Evolutionary conservation across 2,888 invertebrate species (phyloP).

Genomic region (Nomada lathburiana): DNA sequence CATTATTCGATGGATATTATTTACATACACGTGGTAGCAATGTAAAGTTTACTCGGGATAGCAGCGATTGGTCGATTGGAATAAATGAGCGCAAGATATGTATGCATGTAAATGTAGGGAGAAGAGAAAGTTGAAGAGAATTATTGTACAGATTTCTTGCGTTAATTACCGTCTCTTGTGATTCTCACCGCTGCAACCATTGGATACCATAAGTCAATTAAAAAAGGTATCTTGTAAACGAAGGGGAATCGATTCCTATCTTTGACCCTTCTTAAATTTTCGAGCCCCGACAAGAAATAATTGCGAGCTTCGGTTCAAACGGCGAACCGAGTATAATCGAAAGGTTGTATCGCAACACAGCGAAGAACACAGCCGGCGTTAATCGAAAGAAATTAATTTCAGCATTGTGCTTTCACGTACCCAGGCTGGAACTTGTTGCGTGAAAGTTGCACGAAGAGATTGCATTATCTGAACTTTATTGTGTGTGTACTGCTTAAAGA

Average conservation of each 20-base stretch:
- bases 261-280: too few relatives aligned
- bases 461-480: background rate
- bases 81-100: background rate
- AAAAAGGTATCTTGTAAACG: background rate
- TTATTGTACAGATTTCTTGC: constrained; percentile 7
- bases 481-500: constrained; percentile 3
- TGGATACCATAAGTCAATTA: background rate
- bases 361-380: background rate
- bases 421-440: background rate
- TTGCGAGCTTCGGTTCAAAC: background rate
- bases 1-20: too few relatives aligned
- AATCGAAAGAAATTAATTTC: constrained; percentile 6
- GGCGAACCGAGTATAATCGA: background rate
- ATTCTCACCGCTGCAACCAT: background rate
- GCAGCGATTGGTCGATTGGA: background rate
- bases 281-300: background rate
- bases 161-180: constrained; percentile 3
- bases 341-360: background rate
- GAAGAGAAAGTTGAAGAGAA: constrained; percentile 15
- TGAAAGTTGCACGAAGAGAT: too few relatives aligned
- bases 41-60: too few relatives aligned
- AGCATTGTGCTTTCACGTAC: background rate
- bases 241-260: background rate
- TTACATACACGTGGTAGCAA: too few relatives aligned
- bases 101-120: background rate